Base-by-base conservation (phyloP, 2,888 invertebrate species). In the Crossocerus cetratus region DNA sequence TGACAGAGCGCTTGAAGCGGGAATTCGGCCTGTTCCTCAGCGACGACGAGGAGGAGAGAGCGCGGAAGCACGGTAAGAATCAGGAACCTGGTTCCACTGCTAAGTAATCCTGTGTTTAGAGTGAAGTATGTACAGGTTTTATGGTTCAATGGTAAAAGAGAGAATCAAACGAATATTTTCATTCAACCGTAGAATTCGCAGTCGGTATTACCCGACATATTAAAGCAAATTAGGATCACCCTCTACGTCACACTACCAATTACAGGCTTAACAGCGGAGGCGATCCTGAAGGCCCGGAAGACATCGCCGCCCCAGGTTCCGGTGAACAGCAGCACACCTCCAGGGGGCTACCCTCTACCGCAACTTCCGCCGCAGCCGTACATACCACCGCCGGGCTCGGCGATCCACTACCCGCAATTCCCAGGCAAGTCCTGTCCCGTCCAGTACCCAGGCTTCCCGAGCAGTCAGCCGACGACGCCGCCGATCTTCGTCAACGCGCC, bases 1-100 rank as follows among this genome's bases (percentile, higher is more conserved):
- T 97, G 66, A 96, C 96, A 80, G 95, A 96, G 87, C 93, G 98
- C 81, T 92, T 98, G 78, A 94, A 95, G 83, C 93, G 95, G 77
- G 96, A 96, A 88, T 96, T 96, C 90, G 96, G 96, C 43, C 92
- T 95, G 65, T 93, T 94, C 75, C 90, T 95, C 72, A 92, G 93
- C 21, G 93, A 95, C 71, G 94, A 95, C 86, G 94, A 94, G 80
- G 93, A 94, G 85, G 90, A 90, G 75, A 82, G 90, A 72, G 91
- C 92, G 77, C 91, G 93, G 54, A 92, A 91, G 81, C 89, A 92
- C 91, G 88, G 92, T 93, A 88, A 89, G 90, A n/a, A n/a, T n/a
- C n/a, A n/a, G n/a, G n/a, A n/a, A n/a, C n/a, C n/a, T n/a, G n/a
- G n/a, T n/a, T n/a, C n/a, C n/a, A n/a, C n/a, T n/a, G n/a, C n/a